Evolutionary conservation across 2,888 invertebrate species (phyloP).

Genomic region (Seira ritae): DNA sequence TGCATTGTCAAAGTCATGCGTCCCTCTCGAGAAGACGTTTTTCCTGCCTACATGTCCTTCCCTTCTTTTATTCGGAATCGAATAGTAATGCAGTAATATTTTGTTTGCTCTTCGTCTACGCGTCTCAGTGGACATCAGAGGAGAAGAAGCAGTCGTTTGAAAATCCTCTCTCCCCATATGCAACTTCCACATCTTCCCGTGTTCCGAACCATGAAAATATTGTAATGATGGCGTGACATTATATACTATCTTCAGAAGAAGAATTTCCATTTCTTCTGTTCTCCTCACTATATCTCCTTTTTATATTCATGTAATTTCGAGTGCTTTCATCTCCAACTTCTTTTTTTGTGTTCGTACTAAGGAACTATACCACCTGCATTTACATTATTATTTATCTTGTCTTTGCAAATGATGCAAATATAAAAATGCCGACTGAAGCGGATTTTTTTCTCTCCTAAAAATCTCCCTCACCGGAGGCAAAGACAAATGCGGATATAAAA

Average conservation of each 20-base stretch:
- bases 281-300: constrained; percentile 5
- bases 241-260: too few relatives aligned
- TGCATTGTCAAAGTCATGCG: too few relatives aligned
- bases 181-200: constrained; percentile 32
- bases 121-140: constrained; percentile 50
- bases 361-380: too few relatives aligned
- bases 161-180: constrained; percentile 12
- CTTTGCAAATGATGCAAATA: background rate
- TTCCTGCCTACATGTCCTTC: background rate
- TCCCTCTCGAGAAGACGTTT: constrained; percentile 2
- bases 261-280: background rate
- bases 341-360: too few relatives aligned
- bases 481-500: too few relatives aligned
- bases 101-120: constrained; percentile 38
- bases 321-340: too few relatives aligned
- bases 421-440: background rate
- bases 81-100: constrained; percentile 23
- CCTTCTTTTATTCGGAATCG: too few relatives aligned
- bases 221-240: background rate
- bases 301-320: constrained; percentile 18
- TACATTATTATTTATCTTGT: background rate
- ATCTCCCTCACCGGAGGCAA: background rate
- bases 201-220: constrained; percentile 50
- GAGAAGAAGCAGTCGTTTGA: constrained; percentile 19
- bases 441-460: background rate